These are phyloP conservation scores for Connochaetes taurinus DNA, from an alignment of 2,113 vertebrate species.

Conservation along the genomic window DNA sequence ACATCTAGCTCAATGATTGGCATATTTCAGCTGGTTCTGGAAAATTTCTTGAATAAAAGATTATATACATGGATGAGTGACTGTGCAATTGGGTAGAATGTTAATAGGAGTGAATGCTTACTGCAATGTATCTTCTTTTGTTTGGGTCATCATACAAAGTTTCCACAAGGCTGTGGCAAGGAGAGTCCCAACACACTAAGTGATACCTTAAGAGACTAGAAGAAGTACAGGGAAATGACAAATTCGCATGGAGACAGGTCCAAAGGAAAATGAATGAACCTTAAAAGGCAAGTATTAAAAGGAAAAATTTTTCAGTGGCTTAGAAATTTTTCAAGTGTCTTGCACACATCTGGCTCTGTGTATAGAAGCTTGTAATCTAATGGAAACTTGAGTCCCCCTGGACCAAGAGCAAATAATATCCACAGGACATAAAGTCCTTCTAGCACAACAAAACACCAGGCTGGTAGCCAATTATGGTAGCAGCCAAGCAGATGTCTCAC, in stretches of 20 bases:
- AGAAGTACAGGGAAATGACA: background rate
- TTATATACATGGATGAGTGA: background rate
- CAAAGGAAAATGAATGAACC: background rate
- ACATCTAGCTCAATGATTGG: background rate
- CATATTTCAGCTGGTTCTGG: background rate
- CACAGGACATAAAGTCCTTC: conserved; percentile 69
- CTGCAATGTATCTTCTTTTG: background rate
- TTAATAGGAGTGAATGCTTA: background rate
- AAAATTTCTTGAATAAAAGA: background rate
- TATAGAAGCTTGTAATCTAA: conserved; percentile 49
- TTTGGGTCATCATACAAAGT: background rate
- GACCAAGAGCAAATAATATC: conserved; percentile 69
- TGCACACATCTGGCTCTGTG: conserved; percentile 31
- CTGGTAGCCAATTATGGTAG: conserved; percentile 62
- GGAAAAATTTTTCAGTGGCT: background rate
- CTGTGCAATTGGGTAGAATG: background rate
- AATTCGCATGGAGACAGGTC: background rate
- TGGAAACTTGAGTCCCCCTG: conserved; percentile 67
- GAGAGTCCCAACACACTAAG: background rate
- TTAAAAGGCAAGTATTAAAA: background rate
- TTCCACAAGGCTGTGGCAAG: background rate
- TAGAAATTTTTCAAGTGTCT: conserved; percentile 15
- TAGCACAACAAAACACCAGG: conserved; percentile 68
- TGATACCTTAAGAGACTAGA: background rate
- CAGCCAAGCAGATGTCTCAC: conserved; percentile 62